Conservation (phyloP, 2,113 vertebrate genomes). For the Amphilophus citrinellus region DNA sequence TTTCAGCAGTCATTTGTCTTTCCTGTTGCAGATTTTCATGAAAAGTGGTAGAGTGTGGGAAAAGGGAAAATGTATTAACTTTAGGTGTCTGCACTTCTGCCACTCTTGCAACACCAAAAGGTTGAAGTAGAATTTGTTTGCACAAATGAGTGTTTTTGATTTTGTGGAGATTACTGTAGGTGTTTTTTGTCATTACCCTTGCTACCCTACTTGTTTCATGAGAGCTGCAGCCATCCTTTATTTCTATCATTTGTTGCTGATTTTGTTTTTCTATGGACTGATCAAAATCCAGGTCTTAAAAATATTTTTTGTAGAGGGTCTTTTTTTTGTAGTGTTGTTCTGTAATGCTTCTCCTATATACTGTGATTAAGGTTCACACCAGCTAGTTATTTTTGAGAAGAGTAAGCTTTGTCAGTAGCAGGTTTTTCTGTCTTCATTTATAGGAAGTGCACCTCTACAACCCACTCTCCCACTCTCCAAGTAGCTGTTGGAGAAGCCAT, state of each 20-base stretch:
- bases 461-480: not conserved
- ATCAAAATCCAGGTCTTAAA: not conserved
- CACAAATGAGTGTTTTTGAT: not conserved
- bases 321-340: not conserved
- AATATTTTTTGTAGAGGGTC: no score
- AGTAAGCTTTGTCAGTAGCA: not conserved
- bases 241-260: not conserved
- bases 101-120: not conserved
- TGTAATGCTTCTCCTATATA: fast-evolving
- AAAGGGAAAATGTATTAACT: not conserved
- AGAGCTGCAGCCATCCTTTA: not conserved
- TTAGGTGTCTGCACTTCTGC: not conserved
- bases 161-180: not conserved
- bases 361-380: not conserved
- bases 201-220: not conserved
- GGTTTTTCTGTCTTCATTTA: not conserved
- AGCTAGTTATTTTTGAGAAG: not conserved
- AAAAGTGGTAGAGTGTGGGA: not conserved
- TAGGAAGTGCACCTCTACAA: not conserved
- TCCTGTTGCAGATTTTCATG: not conserved
- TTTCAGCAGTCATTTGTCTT: not conserved
- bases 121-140: not conserved
- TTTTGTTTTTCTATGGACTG: not conserved
- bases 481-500: not conserved
- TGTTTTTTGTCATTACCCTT: not conserved